Evolutionary conservation across 2,113 vertebrate species (phyloP).

Genomic region (Psettodes erumei): DNA sequence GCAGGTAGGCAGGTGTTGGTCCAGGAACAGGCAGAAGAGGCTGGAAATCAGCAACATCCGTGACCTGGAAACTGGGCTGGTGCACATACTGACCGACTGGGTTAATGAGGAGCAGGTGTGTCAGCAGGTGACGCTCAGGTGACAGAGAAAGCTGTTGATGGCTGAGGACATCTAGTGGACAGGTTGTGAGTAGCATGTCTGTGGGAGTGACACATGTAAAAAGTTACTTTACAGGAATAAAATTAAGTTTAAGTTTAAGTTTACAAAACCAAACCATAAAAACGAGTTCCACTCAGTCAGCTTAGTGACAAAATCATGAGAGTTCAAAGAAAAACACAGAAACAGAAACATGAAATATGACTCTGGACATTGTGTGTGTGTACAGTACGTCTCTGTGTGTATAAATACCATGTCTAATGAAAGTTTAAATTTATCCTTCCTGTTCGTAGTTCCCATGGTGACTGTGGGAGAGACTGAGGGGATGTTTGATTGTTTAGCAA

Average conservation of each 20-base stretch:
- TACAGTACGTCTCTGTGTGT: background rate
- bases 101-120: too few relatives aligned
- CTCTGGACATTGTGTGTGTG: slow-evolving; percentile 3
- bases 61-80: too few relatives aligned
- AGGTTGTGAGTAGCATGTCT: background rate
- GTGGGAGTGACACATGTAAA: too few relatives aligned
- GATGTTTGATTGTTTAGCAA: slow-evolving; percentile 37
- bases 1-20: too few relatives aligned
- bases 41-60: too few relatives aligned
- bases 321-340: slow-evolving; percentile 23
- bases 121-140: too few relatives aligned
- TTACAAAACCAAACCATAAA: too few relatives aligned
- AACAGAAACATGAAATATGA: slow-evolving; percentile 26
- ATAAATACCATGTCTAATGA: slow-evolving; percentile 43
- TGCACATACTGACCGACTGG: too few relatives aligned
- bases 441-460: slow-evolving; percentile 49
- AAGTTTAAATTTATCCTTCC: slow-evolving; percentile 62
- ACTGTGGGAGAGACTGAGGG: slow-evolving; percentile 42
- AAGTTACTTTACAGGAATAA: background rate
- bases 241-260: background rate
- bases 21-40: too few relatives aligned
- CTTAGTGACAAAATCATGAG: slow-evolving; percentile 15
- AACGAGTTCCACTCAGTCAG: background rate
- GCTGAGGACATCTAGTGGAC: background rate
- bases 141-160: background rate